Evolutionary conservation across 1,140 invertebrate species (phyloP).

Genomic region (Rhagoletis zephyria): DNA sequence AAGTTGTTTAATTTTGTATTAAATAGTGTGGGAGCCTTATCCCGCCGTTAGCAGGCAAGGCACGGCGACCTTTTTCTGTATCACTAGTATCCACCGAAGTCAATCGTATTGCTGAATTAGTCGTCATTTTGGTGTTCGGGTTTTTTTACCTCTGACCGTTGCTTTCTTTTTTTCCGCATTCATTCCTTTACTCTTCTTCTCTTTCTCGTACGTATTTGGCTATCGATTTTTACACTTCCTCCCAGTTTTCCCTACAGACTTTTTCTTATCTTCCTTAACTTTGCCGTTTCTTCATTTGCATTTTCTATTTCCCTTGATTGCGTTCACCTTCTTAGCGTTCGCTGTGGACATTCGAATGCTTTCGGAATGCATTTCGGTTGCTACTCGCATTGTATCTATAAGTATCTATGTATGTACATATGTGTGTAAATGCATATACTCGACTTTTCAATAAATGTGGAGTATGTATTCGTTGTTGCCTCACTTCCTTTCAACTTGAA

Average conservation of each 20-base stretch:
- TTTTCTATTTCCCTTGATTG: conserved; percentile 43
- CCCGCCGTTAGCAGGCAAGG: too few species aligned
- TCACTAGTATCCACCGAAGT: too few species aligned
- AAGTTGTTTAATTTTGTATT: too few species aligned
- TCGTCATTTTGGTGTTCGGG: too few species aligned
- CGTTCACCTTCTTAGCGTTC: conserved; percentile 58
- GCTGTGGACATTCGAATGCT: conserved; percentile 52
- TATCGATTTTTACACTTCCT: not conserved
- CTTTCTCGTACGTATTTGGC: not conserved
- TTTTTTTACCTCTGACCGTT: not conserved
- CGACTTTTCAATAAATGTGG: not conserved
- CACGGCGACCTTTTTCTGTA: too few species aligned
- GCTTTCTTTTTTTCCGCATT: not conserved
- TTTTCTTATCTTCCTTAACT: conserved; percentile 50
- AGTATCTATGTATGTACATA: not conserved
- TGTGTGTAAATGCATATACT: not conserved
- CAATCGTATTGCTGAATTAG: too few species aligned
- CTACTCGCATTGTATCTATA: not conserved
- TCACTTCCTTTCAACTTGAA: not conserved
- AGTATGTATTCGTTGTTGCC: not conserved
- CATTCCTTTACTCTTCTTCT: not conserved
- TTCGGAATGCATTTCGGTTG: not conserved
- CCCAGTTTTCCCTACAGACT: not conserved
- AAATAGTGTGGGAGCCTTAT: too few species aligned
- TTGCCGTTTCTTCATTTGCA: conserved; percentile 26